These are phyloP conservation scores for Sesia apiformis DNA, from an alignment of 2,888 invertebrate species.

Conservation along the genomic window DNA sequence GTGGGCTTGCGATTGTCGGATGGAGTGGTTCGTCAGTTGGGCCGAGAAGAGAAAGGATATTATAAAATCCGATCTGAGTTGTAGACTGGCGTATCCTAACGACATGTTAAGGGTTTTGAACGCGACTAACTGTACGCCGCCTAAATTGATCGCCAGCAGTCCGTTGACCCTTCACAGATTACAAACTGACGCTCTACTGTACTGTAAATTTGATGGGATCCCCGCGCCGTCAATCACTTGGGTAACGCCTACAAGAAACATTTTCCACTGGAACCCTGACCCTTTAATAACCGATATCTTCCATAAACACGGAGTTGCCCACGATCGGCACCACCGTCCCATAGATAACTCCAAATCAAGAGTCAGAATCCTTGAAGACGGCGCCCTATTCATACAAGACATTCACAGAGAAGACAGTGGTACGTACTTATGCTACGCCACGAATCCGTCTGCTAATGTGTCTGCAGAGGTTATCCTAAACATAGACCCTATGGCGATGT, in stretches of 20 bases:
- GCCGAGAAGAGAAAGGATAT: conserved; percentile 66
- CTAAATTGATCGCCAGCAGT: conserved; percentile 74
- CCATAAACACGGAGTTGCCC: conserved; percentile 77
- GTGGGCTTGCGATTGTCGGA: conserved; percentile 90
- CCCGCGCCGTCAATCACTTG: conserved; percentile 88
- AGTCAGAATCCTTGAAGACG: conserved; percentile 82
- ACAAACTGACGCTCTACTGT: conserved; percentile 79
- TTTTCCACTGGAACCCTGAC: conserved; percentile 87
- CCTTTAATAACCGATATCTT: conserved; percentile 78
- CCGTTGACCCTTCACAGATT: conserved; percentile 78
- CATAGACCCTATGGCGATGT: conserved; percentile 90
- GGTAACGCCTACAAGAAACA: conserved; percentile 84
- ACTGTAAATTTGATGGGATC: conserved; percentile 85
- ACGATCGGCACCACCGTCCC: conserved; percentile 66
- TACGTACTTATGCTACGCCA: conserved; percentile 88
- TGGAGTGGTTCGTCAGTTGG: conserved; percentile 81
- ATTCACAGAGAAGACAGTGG: conserved; percentile 88
- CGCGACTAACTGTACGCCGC: conserved; percentile 82
- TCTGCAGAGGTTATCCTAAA: conserved; percentile 84
- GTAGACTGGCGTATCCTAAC: conserved; percentile 78
- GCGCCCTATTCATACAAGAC: conserved; percentile 82
- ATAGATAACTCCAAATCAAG: conserved; percentile 69
- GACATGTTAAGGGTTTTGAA: conserved; percentile 82
- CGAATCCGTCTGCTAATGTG: conserved; percentile 87
- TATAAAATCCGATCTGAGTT: conserved; percentile 77